These are phyloP conservation scores for Condylura cristata DNA, from an alignment of 2,113 vertebrate species.

Conservation along the genomic window DNA sequence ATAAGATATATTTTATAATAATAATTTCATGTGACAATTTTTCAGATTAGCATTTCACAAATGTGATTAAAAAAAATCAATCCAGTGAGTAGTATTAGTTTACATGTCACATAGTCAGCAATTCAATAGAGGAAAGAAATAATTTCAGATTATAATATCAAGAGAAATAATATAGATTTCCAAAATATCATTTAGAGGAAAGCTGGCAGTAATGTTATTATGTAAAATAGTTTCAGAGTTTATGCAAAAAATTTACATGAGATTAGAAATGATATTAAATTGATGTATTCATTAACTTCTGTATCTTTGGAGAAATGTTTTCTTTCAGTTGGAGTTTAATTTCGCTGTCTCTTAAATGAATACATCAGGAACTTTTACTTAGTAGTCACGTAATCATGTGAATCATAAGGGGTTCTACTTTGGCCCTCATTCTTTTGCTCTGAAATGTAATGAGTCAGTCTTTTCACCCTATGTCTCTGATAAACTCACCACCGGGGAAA, in stretches of 20 bases:
- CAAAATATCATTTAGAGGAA: not conserved
- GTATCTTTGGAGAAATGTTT: not conserved
- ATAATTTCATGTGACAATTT: not conserved
- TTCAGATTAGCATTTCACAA: not conserved
- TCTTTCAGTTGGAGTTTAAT: not conserved
- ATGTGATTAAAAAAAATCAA: not conserved
- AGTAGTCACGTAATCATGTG: not conserved
- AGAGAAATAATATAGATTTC: not conserved
- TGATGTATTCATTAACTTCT: not conserved
- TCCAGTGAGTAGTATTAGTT: not conserved
- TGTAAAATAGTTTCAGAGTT: not conserved
- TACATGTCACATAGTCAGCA: not conserved
- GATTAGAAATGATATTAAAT: not conserved
- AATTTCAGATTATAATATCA: not conserved
- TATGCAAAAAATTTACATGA: not conserved
- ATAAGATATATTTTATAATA: not conserved
- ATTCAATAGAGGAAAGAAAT: not conserved
- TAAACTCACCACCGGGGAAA: not conserved
- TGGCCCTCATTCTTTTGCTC: not conserved
- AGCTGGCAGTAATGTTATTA: not conserved
- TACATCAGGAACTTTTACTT: not conserved
- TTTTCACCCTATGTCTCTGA: not conserved
- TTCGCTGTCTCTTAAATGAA: not conserved
- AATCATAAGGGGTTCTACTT: not conserved
- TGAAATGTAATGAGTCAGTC: not conserved